These are phyloP conservation scores for Adela reaumurella DNA, from an alignment of 2,888 invertebrate species.

Conservation along the genomic window DNA sequence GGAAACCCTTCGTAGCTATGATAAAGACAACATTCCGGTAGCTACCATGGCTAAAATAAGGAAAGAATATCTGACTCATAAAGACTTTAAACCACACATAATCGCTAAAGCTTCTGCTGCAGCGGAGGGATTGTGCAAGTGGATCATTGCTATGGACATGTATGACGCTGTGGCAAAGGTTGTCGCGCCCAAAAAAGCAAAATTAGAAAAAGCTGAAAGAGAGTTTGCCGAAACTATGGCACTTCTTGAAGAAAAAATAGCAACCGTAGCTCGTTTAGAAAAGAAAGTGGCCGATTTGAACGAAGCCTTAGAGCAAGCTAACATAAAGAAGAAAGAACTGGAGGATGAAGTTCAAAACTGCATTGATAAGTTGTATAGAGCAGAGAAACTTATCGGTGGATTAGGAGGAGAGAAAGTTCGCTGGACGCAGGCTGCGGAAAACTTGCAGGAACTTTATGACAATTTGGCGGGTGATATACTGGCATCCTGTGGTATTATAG, in stretches of 20 bases:
- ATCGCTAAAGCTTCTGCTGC: constrained; percentile 90
- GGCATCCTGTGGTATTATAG: constrained; percentile 83
- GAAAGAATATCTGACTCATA: constrained; percentile 70
- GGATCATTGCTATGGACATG: constrained; percentile 88
- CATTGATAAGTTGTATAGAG: constrained; percentile 77
- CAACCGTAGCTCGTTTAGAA: constrained; percentile 72
- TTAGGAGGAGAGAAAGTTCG: constrained; percentile 84
- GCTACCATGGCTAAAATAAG: constrained; percentile 70
- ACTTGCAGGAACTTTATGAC: constrained; percentile 71
- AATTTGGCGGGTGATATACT: constrained; percentile 87
- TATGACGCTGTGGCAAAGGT: constrained; percentile 82
- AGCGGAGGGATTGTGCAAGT: constrained; percentile 88
- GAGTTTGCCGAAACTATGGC: constrained; percentile 81
- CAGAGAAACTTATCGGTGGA: constrained; percentile 84
- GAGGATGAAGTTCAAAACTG: constrained; percentile 76
- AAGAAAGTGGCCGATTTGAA: constrained; percentile 70
- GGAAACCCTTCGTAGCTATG: constrained; percentile 70
- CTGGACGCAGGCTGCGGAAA: constrained; percentile 76
- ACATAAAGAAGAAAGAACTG: constrained; percentile 62
- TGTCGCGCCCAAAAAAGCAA: constrained; percentile 82
- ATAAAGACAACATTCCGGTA: constrained; percentile 78
- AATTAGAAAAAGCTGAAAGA: constrained; percentile 74
- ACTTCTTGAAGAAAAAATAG: constrained; percentile 78
- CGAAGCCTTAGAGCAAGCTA: constrained; percentile 63
- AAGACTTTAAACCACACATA: constrained; percentile 74